These are phyloP conservation scores for Taurulus bubalis DNA, from an alignment of 2,113 vertebrate species.

Conservation along the genomic window DNA sequence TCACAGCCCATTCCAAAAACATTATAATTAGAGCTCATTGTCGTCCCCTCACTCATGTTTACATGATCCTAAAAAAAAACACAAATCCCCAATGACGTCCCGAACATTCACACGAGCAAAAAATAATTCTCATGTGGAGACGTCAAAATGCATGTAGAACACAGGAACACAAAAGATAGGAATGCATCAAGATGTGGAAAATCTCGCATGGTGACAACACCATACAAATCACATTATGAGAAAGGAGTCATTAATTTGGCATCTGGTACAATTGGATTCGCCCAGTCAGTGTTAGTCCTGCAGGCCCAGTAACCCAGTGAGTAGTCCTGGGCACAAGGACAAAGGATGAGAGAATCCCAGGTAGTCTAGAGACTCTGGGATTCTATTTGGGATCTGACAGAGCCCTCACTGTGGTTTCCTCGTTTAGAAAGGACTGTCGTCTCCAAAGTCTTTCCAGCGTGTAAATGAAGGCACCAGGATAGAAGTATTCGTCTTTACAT, in stretches of 20 bases:
- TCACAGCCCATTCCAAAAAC: background rate
- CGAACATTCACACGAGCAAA: too few species aligned
- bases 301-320: slow-evolving; percentile 11
- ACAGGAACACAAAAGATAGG: background rate
- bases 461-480: too few species aligned
- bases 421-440: background rate
- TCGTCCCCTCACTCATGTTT: background rate
- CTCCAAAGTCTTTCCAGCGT: background rate
- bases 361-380: too few species aligned
- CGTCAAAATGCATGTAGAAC: background rate
- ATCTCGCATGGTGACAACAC: background rate
- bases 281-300: slow-evolving; percentile 19
- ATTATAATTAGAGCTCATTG: background rate
- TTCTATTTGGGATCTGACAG: background rate
- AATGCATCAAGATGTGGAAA: background rate
- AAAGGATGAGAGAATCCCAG: slow-evolving; percentile 49
- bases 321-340: slow-evolving; percentile 34
- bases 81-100: too few species aligned
- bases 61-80: background rate
- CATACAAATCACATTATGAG: background rate
- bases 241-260: background rate
- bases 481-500: background rate
- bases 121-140: background rate
- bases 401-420: background rate
- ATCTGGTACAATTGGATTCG: background rate